Base-by-base conservation (phyloP, 2,888 invertebrate genomes). In the Amblyteles armatorius region DNA sequence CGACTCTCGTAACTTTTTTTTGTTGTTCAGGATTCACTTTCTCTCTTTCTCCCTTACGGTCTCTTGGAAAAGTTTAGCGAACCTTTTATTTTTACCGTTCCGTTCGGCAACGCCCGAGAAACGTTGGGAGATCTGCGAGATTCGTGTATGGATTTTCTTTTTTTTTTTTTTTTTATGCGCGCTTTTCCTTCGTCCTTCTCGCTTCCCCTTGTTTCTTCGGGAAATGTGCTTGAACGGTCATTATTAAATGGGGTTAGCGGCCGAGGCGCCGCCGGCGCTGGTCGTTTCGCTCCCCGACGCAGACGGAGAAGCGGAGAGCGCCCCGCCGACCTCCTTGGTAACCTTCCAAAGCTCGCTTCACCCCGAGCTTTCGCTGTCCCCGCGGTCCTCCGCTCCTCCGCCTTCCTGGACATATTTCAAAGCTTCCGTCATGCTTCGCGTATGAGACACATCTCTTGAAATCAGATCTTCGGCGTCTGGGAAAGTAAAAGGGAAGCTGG, bases 311-410 rank as follows among this genome's bases (percentile, higher is more conserved):
- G 26, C 60, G 19, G n/a, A 60, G 22, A 22, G 77, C 55, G 76
- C 74, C 63, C 87, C 22, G 55, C n/a, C 67, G 65, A 52, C 65
- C 77, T 68, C 44, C 85, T 91, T 91, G 91, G 90, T 89, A 88
- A 86, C 82, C 86, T 88, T 91, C 91, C 91, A 91, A 91, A 82
- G 77, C 52, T 68, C n/a, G n/a, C n/a, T 68, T 68, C 9, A 16
- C 16, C 7, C 4, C 33, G 33, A 63, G 60, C 60, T 29, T 63
- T 16, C 33, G 60, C 33, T n/a, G 6, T 6, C n/a, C 60, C 6
- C 13, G 55, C 16, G 9, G 22, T 57, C 16, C 40, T 40, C 3
- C 13, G 2, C 36, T 55, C 29, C 6, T 44, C 7, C 7, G 16
- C 57, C 44, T 74, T 67, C 40, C 52, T 57, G 55, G 55, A 68